These are phyloP conservation scores for Didymodactylos carnosus DNA, from an alignment of 2,888 invertebrate species.

Conservation along the genomic window DNA sequence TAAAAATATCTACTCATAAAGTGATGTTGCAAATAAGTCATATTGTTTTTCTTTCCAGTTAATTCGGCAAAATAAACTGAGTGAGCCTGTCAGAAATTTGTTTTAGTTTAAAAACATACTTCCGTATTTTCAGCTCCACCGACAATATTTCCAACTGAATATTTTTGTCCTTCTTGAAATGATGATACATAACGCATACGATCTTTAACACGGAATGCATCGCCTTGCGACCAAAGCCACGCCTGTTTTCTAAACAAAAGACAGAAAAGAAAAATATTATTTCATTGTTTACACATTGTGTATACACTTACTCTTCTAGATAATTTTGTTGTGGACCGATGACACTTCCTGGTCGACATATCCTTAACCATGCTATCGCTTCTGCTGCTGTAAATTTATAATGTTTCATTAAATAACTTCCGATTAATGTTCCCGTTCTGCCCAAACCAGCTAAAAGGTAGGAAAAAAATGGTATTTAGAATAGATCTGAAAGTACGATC, in stretches of 20 bases:
- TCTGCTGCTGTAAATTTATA: conserved; percentile 65
- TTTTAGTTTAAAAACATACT: no score
- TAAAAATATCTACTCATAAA: no score
- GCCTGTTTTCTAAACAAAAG: conserved; percentile 3
- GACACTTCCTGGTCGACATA: conserved; percentile 88
- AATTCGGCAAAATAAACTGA: no score
- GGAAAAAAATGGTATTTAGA: no score
- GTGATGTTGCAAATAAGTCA: no score
- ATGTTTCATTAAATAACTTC: conserved; percentile 82
- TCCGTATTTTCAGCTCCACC: not conserved
- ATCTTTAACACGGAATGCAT: not conserved
- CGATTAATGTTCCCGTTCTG: conserved; percentile 89
- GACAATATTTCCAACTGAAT: not conserved
- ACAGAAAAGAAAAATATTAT: not conserved
- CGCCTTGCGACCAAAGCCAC: conserved; percentile 11
- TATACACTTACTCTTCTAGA: conserved; percentile 37
- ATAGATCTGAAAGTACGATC: no score
- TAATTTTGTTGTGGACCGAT: conserved; percentile 90
- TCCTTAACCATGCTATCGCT: conserved; percentile 82
- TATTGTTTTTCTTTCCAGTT: no score
- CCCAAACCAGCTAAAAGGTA: conserved; percentile 62
- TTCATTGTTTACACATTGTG: not conserved
- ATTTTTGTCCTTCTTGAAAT: not conserved
- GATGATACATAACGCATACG: not conserved
- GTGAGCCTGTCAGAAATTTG: no score